phyloP scores from a whole-genome alignment of 2,797 vertebrate species.

The Amblyopsis hoosieri region DNA sequence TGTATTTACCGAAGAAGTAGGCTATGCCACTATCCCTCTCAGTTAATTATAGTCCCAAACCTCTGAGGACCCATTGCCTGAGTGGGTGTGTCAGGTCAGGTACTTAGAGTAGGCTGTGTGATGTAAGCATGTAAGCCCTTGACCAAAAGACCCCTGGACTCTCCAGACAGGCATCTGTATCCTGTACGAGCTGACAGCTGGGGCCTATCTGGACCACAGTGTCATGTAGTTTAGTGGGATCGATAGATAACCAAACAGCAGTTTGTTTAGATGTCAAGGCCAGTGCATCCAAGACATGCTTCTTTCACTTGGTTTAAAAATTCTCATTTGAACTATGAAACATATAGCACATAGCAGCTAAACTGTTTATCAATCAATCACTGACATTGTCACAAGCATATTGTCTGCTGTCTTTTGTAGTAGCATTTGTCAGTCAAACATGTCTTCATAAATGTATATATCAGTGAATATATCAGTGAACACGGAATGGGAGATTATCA shows the following conservation, averaged over 20 bases:
- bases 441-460: too few species aligned
- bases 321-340: constrained; percentile 9
- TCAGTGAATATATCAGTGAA: too few species aligned
- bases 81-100: constrained; percentile 17
- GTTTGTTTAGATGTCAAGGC: constrained; percentile 41
- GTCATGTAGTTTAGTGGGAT: constrained; percentile 42
- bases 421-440: background rate
- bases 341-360: constrained; percentile 3
- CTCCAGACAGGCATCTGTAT: constrained; percentile 22
- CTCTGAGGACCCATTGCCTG: constrained; percentile 19
- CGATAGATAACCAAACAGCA: constrained; percentile 24
- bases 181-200: background rate
- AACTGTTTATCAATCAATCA: background rate
- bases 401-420: background rate
- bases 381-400: background rate
- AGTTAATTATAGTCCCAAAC: constrained; percentile 31
- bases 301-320: constrained; percentile 20
- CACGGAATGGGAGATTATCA: background rate
- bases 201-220: constrained; percentile 10
- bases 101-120: constrained; percentile 13
- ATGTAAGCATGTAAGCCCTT: constrained; percentile 22
- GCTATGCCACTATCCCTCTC: constrained; percentile 8
- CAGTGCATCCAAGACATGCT: constrained; percentile 18
- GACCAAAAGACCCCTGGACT: background rate
- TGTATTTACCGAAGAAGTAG: too few species aligned